A percentile compares a stretch with the other conserved stretches of the same genome.
These are phyloP conservation scores for Colletes gigas DNA, from an alignment of 1,140 invertebrate species.

Conservation along the genomic window DNA sequence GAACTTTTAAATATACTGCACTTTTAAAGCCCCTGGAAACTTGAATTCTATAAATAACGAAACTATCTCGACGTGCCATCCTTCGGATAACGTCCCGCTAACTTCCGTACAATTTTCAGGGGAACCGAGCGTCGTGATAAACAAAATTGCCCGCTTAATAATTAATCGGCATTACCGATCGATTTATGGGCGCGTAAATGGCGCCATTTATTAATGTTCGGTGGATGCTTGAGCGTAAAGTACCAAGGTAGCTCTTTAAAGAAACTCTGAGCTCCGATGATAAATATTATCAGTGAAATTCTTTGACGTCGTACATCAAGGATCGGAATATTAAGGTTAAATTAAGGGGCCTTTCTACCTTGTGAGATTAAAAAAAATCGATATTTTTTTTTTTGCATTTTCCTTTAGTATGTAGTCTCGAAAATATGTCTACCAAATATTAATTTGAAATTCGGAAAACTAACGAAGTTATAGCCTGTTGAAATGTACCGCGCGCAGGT, in stretches of 20 bases:
- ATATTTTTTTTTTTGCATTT: too few species aligned
- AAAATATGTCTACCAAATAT: too few species aligned
- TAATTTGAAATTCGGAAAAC: too few species aligned
- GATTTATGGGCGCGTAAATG: constrained; percentile 15
- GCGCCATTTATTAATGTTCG: background rate
- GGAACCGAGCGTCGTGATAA: constrained; percentile 1
- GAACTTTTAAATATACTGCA: constrained; percentile 42
- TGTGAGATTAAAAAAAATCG: too few species aligned
- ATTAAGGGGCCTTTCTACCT: too few species aligned
- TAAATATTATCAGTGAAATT: background rate
- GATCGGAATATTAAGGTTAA: background rate
- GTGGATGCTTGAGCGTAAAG: background rate
- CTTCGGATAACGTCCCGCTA: constrained; percentile 15
- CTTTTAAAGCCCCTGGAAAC: constrained; percentile 22
- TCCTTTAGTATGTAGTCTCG: too few species aligned
- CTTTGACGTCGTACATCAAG: background rate
- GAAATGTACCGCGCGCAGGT: too few species aligned
- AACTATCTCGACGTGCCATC: constrained; percentile 15
- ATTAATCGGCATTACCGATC: constrained; percentile 18
- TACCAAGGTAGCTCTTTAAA: background rate
- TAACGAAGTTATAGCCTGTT: too few species aligned
- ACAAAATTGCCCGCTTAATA: constrained; percentile 37
- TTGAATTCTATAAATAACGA: constrained; percentile 51
- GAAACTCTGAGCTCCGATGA: background rate
- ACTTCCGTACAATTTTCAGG: background rate